Base-by-base conservation (phyloP, 2,113 vertebrate species). In the Columba janthina region DNA sequence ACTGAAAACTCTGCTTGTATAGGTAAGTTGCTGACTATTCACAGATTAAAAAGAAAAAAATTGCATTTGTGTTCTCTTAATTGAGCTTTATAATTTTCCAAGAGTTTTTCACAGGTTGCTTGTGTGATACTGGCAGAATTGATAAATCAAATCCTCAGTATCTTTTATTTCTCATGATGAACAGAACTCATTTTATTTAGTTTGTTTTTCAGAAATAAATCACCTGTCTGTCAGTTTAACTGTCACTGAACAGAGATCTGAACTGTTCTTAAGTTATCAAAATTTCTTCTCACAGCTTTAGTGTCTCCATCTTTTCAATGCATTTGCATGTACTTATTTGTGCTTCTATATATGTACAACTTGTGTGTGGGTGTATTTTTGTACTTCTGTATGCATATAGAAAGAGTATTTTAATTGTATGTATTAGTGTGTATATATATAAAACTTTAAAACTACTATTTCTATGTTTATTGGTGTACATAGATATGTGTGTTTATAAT, bases 1-100 rank as follows among this genome's bases (percentile, higher is more conserved):
- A 65, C 75, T 18, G 97, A 95, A 84, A 98, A 97, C 89, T 85
- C 96, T 67, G 92, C 96, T 81, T 99, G 98, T 81, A 20, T 91
- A 31, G 98, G 99, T 99, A 97, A 99, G 99, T 98, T 64, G 46
- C 48, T 71, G 57, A 77, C 21, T 31, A 8, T 54, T 73, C 19
- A 18, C 62, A 78, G 29, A 51, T 19, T 31, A 19, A 44, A 44
- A 44, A 38, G 38, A 34, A 50, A 66, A 66, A 88, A 77, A 48
- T n/a, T 40, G 44, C 31, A 22, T 90, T 90, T 78, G 7, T 50
- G 11, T 38, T 84, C 5, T 5, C 3, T 73, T 53, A 16, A 60
- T 25, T 70, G 16, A 32, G 5, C 25, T 12, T 60, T n/a, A 34
- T 54, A 13, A 36, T 77, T 69, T 54, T 85, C 3, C 5, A 50